phyloP scores from a whole-genome alignment of 1,140 invertebrate species.

The Ganaspis sp. region DNA sequence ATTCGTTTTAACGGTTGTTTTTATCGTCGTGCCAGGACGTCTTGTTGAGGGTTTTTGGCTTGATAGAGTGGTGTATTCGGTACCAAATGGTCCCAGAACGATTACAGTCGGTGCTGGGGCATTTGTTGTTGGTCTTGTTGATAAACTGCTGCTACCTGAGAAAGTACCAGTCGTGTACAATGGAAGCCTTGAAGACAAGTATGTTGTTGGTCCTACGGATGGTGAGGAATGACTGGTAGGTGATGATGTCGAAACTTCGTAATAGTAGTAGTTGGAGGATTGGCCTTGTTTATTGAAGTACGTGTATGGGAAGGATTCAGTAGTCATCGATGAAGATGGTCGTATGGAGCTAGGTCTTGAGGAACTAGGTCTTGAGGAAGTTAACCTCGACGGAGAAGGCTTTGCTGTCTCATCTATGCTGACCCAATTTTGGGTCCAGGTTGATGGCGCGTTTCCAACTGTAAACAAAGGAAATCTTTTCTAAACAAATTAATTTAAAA shows the following conservation, averaged over 20 bases:
- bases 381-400: conserved; percentile 49
- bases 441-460: conserved; percentile 64
- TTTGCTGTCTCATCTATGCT: conserved; percentile 71
- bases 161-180: conserved; percentile 47
- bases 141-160: conserved; percentile 55
- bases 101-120: conserved; percentile 84
- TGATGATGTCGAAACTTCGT: conserved; percentile 58
- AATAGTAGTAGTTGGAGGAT: conserved; percentile 69
- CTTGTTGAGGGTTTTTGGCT: conserved; percentile 66
- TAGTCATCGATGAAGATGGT: conserved; percentile 51
- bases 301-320: conserved; percentile 63
- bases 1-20: conserved; percentile 60
- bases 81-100: conserved; percentile 79
- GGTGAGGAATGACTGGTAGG: conserved; percentile 42
- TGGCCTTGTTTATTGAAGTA: conserved; percentile 63
- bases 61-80: conserved; percentile 73
- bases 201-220: conserved; percentile 21
- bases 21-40: conserved; percentile 44
- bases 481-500: too few species aligned
- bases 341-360: conserved; percentile 44
- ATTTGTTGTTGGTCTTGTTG: conserved; percentile 69
- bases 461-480: not conserved
- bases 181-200: conserved; percentile 42
- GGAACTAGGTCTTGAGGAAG: conserved; percentile 47
- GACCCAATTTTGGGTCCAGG: conserved; percentile 74